These are phyloP conservation scores for Dyspetes luteomarginatus DNA, from an alignment of 2,888 invertebrate genomes.

Conservation along the genomic window DNA sequence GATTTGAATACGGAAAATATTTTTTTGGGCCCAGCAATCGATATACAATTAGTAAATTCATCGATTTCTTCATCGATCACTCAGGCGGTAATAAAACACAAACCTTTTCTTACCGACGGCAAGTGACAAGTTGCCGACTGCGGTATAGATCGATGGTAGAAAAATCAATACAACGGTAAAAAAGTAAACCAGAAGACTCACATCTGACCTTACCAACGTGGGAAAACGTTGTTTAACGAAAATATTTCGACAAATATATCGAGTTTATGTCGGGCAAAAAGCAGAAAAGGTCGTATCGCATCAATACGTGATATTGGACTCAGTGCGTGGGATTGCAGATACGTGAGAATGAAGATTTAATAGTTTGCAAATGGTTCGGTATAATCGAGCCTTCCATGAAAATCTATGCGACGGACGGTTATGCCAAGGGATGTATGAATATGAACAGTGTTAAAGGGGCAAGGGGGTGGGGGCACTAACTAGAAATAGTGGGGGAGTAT, in stretches of 20 bases:
- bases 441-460: conserved; percentile 62
- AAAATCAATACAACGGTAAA: conserved; percentile 23
- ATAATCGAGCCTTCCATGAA: conserved; percentile 68
- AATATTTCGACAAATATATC: not conserved
- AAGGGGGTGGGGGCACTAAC: conserved; percentile 48
- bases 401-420: conserved; percentile 63
- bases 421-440: conserved; percentile 63
- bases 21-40: not conserved
- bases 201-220: not conserved
- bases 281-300: not conserved
- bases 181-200: not conserved
- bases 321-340: conserved; percentile 33
- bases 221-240: not conserved
- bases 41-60: conserved; percentile 15
- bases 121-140: not conserved
- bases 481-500: conserved; percentile 64
- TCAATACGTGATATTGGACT: not conserved
- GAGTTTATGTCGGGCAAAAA: not conserved
- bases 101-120: conserved; percentile 27
- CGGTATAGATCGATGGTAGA: not conserved
- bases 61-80: conserved; percentile 37
- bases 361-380: conserved; percentile 54
- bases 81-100: not conserved
- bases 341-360: conserved; percentile 66
- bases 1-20: not conserved